Percentiles rank a stretch among this genome's conserved stretches.
Conservation (phyloP, 2,797 vertebrate genomes). For the Microctenopoma stevenorrisi region DNA sequence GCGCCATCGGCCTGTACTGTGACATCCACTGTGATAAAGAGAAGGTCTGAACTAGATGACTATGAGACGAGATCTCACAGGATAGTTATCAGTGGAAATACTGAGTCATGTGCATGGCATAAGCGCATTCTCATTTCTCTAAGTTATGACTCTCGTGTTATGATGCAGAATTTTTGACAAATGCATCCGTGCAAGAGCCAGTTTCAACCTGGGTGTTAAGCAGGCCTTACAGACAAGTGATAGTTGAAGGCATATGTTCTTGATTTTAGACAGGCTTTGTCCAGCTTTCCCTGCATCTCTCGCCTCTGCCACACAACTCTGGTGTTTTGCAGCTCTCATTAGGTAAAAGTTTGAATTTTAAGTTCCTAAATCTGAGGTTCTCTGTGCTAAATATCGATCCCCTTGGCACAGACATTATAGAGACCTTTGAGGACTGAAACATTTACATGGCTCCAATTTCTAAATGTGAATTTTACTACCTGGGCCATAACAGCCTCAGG, state of each 20-base stretch:
- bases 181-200: background rate
- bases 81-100: background rate
- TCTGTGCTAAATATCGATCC: background rate
- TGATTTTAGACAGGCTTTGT: background rate
- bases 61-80: background rate
- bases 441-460: constrained; percentile 12
- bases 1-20: too few relatives aligned
- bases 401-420: constrained; percentile 7
- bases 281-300: constrained; percentile 9
- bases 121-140: background rate
- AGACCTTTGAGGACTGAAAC: constrained; percentile 3
- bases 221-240: background rate
- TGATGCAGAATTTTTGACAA: background rate
- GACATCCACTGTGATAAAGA: background rate
- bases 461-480: constrained; percentile 5
- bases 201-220: background rate
- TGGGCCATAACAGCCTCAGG: constrained; percentile 5
- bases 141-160: background rate
- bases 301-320: background rate
- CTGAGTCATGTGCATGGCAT: background rate
- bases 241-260: background rate
- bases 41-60: background rate
- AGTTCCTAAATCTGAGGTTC: background rate
- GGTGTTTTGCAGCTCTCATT: background rate
- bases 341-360: background rate